A percentile compares a stretch with the other conserved stretches of the same genome.
These are phyloP conservation scores for Melieria omissa DNA, from an alignment of 2,888 invertebrate genomes.

Conservation along the genomic window DNA sequence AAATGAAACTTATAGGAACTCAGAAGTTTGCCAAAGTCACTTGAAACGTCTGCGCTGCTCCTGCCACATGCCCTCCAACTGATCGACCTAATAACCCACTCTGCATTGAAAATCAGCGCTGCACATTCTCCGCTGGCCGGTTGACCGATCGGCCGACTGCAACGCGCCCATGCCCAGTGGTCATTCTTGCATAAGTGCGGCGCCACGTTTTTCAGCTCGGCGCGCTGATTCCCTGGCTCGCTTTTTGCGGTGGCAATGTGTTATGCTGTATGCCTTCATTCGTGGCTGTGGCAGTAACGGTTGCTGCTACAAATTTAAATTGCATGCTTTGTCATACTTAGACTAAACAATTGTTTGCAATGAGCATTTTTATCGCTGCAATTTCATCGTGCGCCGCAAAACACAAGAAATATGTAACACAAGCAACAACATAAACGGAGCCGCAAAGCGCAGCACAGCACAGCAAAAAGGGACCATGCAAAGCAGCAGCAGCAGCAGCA, in stretches of 20 bases:
- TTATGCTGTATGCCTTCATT: not conserved
- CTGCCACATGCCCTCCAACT: too few species aligned
- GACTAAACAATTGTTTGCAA: slow-evolving; percentile 41
- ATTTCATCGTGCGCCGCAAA: slow-evolving; percentile 34
- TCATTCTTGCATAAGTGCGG: slow-evolving; percentile 33
- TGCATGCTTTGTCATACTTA: slow-evolving; percentile 40
- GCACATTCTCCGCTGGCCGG: too few species aligned
- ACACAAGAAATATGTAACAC: not conserved
- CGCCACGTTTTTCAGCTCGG: not conserved
- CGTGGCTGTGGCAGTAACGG: not conserved
- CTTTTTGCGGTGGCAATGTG: not conserved
- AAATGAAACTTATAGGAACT: too few species aligned
- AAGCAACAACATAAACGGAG: too few species aligned
- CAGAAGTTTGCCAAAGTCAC: too few species aligned
- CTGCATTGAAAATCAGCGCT: too few species aligned
- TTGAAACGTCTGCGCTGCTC: too few species aligned
- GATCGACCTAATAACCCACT: too few species aligned
- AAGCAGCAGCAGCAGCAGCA: slow-evolving; percentile 25
- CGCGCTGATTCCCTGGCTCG: not conserved
- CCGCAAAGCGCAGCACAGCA: too few species aligned
- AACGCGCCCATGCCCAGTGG: slow-evolving; percentile 37
- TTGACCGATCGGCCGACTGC: too few species aligned
- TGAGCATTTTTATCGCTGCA: slow-evolving; percentile 37
- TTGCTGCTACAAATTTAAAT: slow-evolving; percentile 22
- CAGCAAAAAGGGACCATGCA: slow-evolving; percentile 17